phyloP scores from a whole-genome alignment of 2,888 invertebrate species.

The Hemaris fuciformis region DNA sequence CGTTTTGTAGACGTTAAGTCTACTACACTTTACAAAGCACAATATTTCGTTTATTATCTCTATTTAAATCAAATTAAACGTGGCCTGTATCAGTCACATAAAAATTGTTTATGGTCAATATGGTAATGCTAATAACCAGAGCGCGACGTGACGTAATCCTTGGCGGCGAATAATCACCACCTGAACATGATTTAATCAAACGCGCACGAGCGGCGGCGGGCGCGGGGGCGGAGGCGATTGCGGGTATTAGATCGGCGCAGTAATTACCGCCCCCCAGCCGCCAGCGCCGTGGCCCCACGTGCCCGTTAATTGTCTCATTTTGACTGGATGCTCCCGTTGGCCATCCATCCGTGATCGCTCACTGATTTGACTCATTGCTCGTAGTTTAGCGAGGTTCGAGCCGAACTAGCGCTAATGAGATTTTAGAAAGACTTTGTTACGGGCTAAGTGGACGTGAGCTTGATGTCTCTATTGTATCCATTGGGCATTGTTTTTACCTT shows the following conservation, averaged over 20 bases:
- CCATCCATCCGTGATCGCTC: neutral
- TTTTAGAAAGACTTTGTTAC: neutral
- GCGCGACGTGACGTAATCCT: conserved; percentile 11
- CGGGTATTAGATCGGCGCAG: neutral
- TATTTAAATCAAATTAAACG: no score
- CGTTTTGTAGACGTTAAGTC: no score
- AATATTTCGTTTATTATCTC: no score
- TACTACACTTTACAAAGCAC: no score
- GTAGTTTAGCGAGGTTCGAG: neutral
- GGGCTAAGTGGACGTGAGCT: neutral
- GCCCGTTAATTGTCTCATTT: conserved; percentile 4
- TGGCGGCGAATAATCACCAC: conserved; percentile 26
- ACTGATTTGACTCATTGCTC: conserved; percentile 7
- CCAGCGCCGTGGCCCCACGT: neutral
- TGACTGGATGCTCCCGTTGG: conserved; percentile 5
- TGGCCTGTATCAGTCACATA: no score
- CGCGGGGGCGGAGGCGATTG: neutral
- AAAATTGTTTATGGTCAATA: neutral
- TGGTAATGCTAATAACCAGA: neutral
- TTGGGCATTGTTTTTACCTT: no score
- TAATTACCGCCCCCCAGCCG: neutral
- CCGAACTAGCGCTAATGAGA: neutral
- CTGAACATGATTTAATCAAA: conserved; percentile 35
- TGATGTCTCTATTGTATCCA: neutral
- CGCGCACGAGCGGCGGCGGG: neutral